Evolutionary conservation across 2,888 invertebrate species (phyloP), one percentile per base, ranked within the genome.

Genomic region (Nomada ferruginata): DNA sequence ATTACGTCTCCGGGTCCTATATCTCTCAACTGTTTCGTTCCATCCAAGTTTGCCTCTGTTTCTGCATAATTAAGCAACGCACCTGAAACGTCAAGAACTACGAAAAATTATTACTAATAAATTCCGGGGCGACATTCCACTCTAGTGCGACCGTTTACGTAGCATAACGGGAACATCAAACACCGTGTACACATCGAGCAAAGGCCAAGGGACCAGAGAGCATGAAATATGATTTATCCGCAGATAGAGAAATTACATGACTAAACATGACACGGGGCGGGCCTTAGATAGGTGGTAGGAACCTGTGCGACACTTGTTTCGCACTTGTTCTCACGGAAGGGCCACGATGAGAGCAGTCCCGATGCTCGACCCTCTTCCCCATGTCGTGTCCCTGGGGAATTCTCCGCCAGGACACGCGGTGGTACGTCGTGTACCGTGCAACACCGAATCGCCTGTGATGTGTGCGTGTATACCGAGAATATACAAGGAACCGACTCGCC

Each of bases 271-370:
- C 78, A 69, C 69, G 70, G 71, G 61, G 50, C 29, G 18, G 29
- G 26, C 55, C 61, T 69, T 47, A 23, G 71, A 65, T 82, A 55
- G 59, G 70, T 53, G 61, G 78, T 52, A 75, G 74, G 74, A 77
- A 79, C 81, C 82, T 85, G 89, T 92, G 92, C 90, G 92, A 92
- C 91, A 91, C 90, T 91, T 88, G 90, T 87, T 83, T 78, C 80
- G 86, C 92, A 92, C 92, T 92, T 92, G 92, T 92, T 92, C 92
- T 92, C 92, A 92, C 92, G 91, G 87, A 76, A 82, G 72, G 75
- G 74, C 79, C 76, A 72, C 76, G 84, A 84, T 79, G 77, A 80
- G 83, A 82, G 78, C 76, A 84, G 80, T 64, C 78, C 75, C 66
- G 66, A 65, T 42, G 76, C 66, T 69, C 76, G 82, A 85, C 89